Evolutionary conservation across 2,888 invertebrate genomes (phyloP), one percentile per base, ranked within the genome.

Genomic region (Schizotus pectinicornis): DNA sequence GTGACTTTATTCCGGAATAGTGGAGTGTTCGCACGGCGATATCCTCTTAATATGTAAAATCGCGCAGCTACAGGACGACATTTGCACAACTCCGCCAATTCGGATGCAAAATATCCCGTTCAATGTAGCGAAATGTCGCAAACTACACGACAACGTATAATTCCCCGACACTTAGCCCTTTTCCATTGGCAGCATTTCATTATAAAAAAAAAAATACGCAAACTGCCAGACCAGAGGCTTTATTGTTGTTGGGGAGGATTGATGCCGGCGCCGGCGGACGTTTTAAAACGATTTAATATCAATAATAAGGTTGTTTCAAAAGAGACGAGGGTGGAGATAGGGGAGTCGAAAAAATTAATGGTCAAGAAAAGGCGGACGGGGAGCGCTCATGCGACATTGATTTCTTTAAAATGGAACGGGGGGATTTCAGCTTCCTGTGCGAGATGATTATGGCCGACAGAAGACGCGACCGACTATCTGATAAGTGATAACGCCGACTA

Each of bases 131-230:
- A 52, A 58, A 53, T 45, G 47, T 58, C 32, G 43, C 53, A 52
- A 62, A 62, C 51, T 59, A 54, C 64, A 62, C 60, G 62, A 64
- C 62, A 61, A 61, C 62, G 53, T 60, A n/a, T n/a, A 62, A 64
- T 62, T 64, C 53, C 43, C 11, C 38, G 32, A 53, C 58, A 64
- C 52, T 61, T 58, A 50, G 37, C 38, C 30, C 46, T 53, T 59
- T 22, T 56, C 42, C 56, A 49, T 37, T 22, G 42, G 35, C 41
- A 22, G 56, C n/a, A 42, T 35, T 52, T 43, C 49, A 47, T 59
- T 59, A 48, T 11, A n/a, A 36, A 9, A 22, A 34, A 50, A 45
- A 54, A 54, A 48, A 35, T 35, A 22, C 34, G 47, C 38, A n/a
- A 36, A 49, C 30, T 39, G 31, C 33, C 41, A 52, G 57, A 52